Conservation (phyloP, 2,888 invertebrate genomes). For the Achlya flavicornis region DNA sequence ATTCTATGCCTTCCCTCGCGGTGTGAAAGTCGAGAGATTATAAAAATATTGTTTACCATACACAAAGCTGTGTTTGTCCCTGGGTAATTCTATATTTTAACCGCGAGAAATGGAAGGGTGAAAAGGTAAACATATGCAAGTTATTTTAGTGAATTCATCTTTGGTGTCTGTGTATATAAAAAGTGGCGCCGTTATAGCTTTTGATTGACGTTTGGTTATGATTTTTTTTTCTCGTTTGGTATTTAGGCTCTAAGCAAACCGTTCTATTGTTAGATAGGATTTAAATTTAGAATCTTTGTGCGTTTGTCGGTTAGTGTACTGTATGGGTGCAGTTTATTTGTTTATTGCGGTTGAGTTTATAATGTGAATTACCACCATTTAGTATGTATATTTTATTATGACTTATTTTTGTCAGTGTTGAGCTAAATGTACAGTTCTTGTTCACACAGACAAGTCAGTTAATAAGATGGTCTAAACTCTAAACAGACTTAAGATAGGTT, state of each 20-base stretch:
- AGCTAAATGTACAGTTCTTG: background rate
- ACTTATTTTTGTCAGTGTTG: background rate
- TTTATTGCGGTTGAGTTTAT: background rate
- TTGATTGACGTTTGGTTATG: constrained; percentile 74
- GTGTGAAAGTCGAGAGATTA: constrained; percentile 27
- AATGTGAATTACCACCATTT: background rate
- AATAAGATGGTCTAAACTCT: no score
- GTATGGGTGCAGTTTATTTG: background rate
- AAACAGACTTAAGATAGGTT: no score
- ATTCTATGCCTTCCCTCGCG: constrained; percentile 49
- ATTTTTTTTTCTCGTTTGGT: constrained; percentile 40
- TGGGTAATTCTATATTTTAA: constrained; percentile 81
- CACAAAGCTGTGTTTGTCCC: constrained; percentile 53
- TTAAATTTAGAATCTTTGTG: background rate
- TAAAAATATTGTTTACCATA: constrained; percentile 23
- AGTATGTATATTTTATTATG: background rate
- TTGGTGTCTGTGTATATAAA: constrained; percentile 71
- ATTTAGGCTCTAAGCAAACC: constrained; percentile 24
- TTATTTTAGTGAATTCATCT: constrained; percentile 81
- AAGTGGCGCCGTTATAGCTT: constrained; percentile 71
- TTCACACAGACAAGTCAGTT: no score
- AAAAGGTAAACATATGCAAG: constrained; percentile 78
- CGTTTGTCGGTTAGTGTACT: constrained; percentile 4
- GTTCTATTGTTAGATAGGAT: constrained; percentile 8
- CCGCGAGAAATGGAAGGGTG: constrained; percentile 79